Evolutionary conservation across 2,113 vertebrate species (phyloP).

Genomic region (Clarias gariepinus): DNA sequence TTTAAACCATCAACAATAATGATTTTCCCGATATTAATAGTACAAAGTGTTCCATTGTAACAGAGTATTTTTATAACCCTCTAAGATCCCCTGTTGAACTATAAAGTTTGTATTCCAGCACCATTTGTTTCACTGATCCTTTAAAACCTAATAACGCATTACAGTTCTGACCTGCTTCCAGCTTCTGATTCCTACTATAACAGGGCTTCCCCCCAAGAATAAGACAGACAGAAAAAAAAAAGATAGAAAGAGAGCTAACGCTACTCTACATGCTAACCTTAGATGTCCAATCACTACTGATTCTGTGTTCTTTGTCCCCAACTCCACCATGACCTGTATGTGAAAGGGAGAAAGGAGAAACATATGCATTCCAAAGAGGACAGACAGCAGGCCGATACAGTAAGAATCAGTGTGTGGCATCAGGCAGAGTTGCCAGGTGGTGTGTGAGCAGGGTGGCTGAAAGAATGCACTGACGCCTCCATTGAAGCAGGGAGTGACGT

Average conservation of each 20-base stretch:
- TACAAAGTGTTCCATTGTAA: constrained; percentile 15
- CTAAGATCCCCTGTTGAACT: neutral
- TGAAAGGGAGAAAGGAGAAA: neutral
- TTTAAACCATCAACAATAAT: neutral
- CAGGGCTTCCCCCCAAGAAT: neutral
- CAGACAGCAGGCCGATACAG: neutral
- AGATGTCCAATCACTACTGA: neutral
- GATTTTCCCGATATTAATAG: neutral
- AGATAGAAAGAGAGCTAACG: neutral
- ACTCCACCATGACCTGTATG: neutral
- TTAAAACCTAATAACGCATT: neutral
- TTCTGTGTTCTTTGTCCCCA: constrained; percentile 13
- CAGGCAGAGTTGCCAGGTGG: neutral
- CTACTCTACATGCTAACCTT: neutral
- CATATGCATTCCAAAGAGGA: neutral
- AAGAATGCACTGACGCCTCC: constrained; percentile 14
- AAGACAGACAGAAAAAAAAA: neutral
- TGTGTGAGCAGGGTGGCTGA: constrained; percentile 8
- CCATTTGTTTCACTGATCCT: constrained; percentile 15
- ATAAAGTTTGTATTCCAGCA: constrained; percentile 8
- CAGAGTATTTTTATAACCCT: neutral
- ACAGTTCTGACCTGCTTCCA: neutral
- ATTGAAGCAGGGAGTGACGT: constrained; percentile 24
- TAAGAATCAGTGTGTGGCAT: constrained; percentile 20
- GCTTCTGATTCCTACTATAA: constrained; percentile 10